These are phyloP conservation scores for Benitochromis conjunctus DNA, from an alignment of 2,113 vertebrate species.

Conservation along the genomic window DNA sequence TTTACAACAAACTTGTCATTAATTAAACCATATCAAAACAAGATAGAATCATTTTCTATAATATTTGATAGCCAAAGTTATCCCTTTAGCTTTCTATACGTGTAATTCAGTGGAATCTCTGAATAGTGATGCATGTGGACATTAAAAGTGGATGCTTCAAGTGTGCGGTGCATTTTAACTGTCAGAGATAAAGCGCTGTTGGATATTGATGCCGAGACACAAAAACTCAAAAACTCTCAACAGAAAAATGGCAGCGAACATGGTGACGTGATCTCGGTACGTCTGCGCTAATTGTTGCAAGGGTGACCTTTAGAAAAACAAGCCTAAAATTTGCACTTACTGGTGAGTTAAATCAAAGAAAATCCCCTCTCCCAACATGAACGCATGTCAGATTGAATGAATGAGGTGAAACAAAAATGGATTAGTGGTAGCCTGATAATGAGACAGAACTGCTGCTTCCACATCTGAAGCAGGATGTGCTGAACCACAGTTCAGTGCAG, in stretches of 20 bases:
- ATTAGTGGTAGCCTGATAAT: not conserved
- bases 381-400: not conserved
- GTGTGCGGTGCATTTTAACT: not conserved
- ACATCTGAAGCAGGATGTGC: not conserved
- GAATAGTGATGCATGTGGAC: not conserved
- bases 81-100: not conserved
- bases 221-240: not conserved
- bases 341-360: not conserved
- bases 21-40: not conserved
- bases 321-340: not conserved
- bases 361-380: not conserved
- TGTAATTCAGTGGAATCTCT: not conserved
- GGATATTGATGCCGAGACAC: not conserved
- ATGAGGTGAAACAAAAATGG: not conserved
- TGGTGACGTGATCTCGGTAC: not conserved
- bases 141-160: not conserved
- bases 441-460: not conserved
- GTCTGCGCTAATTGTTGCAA: not conserved
- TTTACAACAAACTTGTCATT: not conserved
- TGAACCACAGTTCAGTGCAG: rapidly evolving
- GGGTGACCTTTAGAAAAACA: not conserved
- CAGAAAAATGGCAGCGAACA: not conserved
- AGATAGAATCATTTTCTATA: rapidly evolving
- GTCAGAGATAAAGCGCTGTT: not conserved
- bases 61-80: not conserved